phyloP scores from a whole-genome alignment of 2,113 vertebrate genomes.

The Coturnix japonica region DNA sequence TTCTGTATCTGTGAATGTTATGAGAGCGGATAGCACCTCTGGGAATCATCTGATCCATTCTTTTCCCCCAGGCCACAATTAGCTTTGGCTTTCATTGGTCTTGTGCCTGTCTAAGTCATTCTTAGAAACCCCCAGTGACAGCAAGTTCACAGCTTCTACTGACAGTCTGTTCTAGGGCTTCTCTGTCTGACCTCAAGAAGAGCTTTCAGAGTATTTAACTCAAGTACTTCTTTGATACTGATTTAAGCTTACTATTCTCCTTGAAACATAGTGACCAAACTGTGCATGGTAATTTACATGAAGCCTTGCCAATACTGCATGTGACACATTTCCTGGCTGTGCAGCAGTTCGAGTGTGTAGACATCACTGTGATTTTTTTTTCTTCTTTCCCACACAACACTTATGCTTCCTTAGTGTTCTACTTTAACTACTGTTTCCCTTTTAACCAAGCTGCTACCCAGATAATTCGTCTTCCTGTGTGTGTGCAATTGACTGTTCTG shows the following conservation, averaged over 20 bases:
- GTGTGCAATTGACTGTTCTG: not conserved
- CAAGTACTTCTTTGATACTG: not conserved
- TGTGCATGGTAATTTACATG: not conserved
- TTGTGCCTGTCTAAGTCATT: not conserved
- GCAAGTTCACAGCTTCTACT: not conserved
- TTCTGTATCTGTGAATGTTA: not conserved
- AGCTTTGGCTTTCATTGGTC: not conserved
- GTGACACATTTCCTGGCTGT: not conserved
- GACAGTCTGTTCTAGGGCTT: not conserved
- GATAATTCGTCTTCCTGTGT: not conserved
- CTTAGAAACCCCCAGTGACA: not conserved
- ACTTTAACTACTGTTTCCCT: not conserved
- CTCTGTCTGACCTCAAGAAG: not conserved
- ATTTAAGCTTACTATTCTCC: not conserved
- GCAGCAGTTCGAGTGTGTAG: not conserved
- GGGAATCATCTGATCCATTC: accelerated
- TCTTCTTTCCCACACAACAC: not conserved
- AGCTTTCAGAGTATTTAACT: not conserved
- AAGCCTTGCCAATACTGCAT: not conserved
- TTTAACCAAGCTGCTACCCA: not conserved
- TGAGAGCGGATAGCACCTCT: accelerated
- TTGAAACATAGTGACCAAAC: not conserved
- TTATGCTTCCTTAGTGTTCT: not conserved
- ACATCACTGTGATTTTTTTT: not conserved
- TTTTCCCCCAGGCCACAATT: not conserved